Evolutionary conservation across 2,888 invertebrate genomes (phyloP).

Genomic region (Volucella zonaria): DNA sequence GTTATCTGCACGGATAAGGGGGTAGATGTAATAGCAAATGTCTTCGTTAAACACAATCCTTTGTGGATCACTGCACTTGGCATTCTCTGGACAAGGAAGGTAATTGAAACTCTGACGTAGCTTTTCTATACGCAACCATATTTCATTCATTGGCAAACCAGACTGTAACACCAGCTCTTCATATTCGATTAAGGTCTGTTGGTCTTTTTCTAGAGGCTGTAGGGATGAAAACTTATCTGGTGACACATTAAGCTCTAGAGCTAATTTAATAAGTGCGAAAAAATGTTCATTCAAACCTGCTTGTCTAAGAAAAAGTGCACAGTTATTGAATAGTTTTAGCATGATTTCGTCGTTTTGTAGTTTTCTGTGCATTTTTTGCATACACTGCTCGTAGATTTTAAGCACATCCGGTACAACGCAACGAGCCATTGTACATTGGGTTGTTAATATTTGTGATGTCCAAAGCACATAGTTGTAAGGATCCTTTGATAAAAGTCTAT

Average conservation of each 20-base stretch:
- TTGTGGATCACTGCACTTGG: conserved; percentile 85
- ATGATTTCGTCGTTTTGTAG: conserved; percentile 78
- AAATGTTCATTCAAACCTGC: conserved; percentile 90
- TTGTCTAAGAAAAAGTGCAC: conserved; percentile 86
- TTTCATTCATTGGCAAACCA: conserved; percentile 87
- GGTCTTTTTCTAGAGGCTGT: conserved; percentile 77
- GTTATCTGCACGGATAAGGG: conserved; percentile 85
- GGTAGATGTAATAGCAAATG: conserved; percentile 87
- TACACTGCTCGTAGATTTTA: conserved; percentile 83
- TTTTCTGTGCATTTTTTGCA: conserved; percentile 81
- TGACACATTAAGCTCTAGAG: conserved; percentile 87
- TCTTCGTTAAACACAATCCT: conserved; percentile 86
- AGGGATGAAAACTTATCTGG: conserved; percentile 80
- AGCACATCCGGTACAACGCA: conserved; percentile 85
- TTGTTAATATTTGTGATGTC: conserved; percentile 80
- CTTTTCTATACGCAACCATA: conserved; percentile 90
- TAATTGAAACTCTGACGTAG: conserved; percentile 89
- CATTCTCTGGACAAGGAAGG: conserved; percentile 84
- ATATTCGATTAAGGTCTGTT: conserved; percentile 83
- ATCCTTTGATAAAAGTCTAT: conserved; percentile 77
- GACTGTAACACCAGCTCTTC: conserved; percentile 86
- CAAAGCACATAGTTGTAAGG: conserved; percentile 80
- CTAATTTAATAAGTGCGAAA: conserved; percentile 88
- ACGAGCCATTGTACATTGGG: conserved; percentile 85
- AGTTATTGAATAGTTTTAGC: conserved; percentile 83